Conservation (phyloP, 2,113 vertebrate species). For the Scytalopus superciliaris region DNA sequence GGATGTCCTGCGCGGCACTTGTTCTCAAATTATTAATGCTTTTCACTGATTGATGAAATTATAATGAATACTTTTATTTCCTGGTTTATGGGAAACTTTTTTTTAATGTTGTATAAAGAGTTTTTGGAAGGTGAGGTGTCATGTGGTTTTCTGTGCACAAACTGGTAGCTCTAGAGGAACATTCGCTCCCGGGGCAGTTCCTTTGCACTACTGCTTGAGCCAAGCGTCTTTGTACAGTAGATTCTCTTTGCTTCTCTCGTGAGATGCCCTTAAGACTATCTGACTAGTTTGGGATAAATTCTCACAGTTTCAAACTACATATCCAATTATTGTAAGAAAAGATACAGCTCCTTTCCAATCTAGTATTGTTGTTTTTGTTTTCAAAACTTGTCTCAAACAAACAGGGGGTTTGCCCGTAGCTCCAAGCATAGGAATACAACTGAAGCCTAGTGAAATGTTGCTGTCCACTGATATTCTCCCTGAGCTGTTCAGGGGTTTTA, state of each 20-base stretch:
- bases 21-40: neutral
- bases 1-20: neutral
- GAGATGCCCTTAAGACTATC: neutral
- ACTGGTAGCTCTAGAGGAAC: neutral
- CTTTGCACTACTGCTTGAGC: conserved; percentile 57
- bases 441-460: neutral
- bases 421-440: neutral
- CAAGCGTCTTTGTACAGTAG: conserved; percentile 31
- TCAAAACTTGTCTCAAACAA: neutral
- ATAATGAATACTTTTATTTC: neutral
- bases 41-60: neutral
- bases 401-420: neutral
- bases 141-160: conserved; percentile 1
- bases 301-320: neutral
- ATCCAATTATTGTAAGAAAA: neutral
- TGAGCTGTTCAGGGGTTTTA: neutral
- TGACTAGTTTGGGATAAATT: neutral
- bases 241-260: conserved; percentile 16
- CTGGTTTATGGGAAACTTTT: neutral
- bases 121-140: conserved; percentile 22
- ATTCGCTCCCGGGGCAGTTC: neutral
- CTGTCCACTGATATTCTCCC: neutral
- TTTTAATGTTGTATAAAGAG: neutral
- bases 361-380: neutral
- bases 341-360: neutral